Percentiles rank a stretch among this genome's conserved stretches.
These are phyloP conservation scores for Hippolais icterina DNA, from an alignment of 2,113 vertebrate genomes.

Conservation along the genomic window DNA sequence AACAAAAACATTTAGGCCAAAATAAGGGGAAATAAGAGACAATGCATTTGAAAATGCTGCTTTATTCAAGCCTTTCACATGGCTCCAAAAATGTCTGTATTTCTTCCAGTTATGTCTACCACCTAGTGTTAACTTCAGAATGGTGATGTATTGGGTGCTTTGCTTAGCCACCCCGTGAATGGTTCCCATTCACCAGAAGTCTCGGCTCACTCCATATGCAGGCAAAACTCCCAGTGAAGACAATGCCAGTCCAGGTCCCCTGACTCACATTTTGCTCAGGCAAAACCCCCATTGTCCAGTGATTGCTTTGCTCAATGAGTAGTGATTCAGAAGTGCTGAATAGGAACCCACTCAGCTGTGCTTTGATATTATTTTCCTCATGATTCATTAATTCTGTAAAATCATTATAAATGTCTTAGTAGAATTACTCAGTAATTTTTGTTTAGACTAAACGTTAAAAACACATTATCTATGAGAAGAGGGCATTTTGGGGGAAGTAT, in stretches of 20 bases:
- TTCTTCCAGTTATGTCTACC: slow-evolving; percentile 64
- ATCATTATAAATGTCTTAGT: neutral
- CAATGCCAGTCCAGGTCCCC: slow-evolving; percentile 32
- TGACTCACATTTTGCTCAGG: slow-evolving; percentile 53
- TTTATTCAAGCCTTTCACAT: slow-evolving; percentile 33
- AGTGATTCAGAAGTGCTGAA: slow-evolving; percentile 42
- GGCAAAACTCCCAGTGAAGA: slow-evolving; percentile 50
- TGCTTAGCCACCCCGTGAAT: neutral
- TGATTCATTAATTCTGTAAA: slow-evolving; percentile 11
- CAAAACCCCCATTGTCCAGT: slow-evolving; percentile 20
- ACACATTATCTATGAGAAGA: neutral
- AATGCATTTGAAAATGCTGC: slow-evolving; percentile 20
- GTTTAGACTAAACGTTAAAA: neutral
- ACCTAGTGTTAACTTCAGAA: slow-evolving; percentile 52
- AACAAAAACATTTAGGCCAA: neutral
- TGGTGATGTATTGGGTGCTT: slow-evolving; percentile 36
- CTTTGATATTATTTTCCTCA: slow-evolving; percentile 37
- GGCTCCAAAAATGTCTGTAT: slow-evolving; percentile 49
- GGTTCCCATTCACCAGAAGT: slow-evolving; percentile 15
- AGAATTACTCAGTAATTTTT: neutral
- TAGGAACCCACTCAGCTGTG: slow-evolving; percentile 16
- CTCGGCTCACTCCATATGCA: slow-evolving; percentile 21
- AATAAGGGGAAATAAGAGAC: slow-evolving; percentile 36
- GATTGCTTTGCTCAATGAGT: slow-evolving; percentile 11
- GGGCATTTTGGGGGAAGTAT: neutral